A percentile compares a stretch with the other conserved stretches of the same genome.
These are phyloP conservation scores for Galago senegalensis DNA, from an alignment of 2,797 vertebrate species.

Conservation along the genomic window DNA sequence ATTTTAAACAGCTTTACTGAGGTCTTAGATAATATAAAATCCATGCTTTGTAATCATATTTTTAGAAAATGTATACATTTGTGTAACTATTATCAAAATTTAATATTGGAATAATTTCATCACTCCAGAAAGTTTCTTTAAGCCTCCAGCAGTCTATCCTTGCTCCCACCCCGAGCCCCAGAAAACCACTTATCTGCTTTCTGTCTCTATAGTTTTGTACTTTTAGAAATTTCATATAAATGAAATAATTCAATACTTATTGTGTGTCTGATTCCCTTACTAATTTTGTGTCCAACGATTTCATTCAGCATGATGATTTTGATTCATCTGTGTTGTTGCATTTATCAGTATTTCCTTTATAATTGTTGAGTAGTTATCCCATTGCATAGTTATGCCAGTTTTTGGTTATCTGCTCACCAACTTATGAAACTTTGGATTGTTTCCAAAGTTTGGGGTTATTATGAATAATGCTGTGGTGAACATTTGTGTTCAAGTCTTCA, in stretches of 20 bases:
- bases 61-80: conserved; percentile 47
- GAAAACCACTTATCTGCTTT: background rate
- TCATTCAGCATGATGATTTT: background rate
- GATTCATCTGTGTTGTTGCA: background rate
- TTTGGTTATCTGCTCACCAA: background rate
- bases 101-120: conserved; percentile 16
- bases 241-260: background rate
- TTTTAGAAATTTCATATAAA: conserved; percentile 24
- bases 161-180: no score
- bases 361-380: background rate
- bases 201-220: background rate
- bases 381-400: background rate
- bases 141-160: background rate
- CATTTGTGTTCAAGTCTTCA: background rate
- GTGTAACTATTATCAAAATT: conserved; percentile 3
- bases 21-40: conserved; percentile 27
- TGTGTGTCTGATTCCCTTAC: background rate
- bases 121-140: background rate
- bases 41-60: background rate
- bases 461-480: background rate
- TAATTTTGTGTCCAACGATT: background rate
- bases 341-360: background rate
- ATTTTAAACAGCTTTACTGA: conserved; percentile 1
- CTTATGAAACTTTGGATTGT: background rate
- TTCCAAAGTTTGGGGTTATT: background rate